Conservation (phyloP, 2,113 vertebrate species). For the Tachuris rubrigastra region DNA sequence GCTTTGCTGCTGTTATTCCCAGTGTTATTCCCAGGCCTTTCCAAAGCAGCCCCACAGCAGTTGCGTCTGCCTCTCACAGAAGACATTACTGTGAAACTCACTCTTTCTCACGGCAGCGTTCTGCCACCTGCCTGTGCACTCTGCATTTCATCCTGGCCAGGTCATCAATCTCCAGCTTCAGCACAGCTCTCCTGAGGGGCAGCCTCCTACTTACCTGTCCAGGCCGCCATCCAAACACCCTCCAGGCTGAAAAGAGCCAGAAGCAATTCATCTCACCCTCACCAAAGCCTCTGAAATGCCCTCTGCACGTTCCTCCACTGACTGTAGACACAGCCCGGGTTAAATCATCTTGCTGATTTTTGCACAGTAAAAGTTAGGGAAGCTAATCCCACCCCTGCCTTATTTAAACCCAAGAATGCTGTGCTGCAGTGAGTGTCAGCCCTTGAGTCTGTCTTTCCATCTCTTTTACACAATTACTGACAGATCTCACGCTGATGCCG, state of each 20-base stretch:
- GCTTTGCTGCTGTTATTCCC: not conserved
- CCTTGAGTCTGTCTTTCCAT: not conserved
- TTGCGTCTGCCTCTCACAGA: not conserved
- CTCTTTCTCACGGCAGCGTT: not conserved
- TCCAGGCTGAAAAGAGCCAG: not conserved
- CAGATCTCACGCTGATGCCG: not conserved
- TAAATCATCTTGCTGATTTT: not conserved
- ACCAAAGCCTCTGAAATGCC: not conserved
- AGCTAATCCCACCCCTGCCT: not conserved
- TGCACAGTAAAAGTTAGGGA: not conserved
- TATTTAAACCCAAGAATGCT: not conserved
- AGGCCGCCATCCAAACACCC: not conserved
- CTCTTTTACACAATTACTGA: not conserved
- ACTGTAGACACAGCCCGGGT: not conserved
- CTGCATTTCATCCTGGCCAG: not conserved
- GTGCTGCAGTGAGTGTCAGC: not conserved
- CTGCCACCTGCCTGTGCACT: constrained; percentile 33
- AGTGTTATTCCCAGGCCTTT: not conserved
- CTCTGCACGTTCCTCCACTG: not conserved
- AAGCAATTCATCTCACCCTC: not conserved
- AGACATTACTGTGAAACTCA: not conserved
- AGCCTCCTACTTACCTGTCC: not conserved
- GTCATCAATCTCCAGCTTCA: not conserved
- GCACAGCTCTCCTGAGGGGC: not conserved
- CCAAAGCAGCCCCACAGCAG: not conserved